Conservation (phyloP, 2,797 vertebrate species). For the Huso huso region DNA sequence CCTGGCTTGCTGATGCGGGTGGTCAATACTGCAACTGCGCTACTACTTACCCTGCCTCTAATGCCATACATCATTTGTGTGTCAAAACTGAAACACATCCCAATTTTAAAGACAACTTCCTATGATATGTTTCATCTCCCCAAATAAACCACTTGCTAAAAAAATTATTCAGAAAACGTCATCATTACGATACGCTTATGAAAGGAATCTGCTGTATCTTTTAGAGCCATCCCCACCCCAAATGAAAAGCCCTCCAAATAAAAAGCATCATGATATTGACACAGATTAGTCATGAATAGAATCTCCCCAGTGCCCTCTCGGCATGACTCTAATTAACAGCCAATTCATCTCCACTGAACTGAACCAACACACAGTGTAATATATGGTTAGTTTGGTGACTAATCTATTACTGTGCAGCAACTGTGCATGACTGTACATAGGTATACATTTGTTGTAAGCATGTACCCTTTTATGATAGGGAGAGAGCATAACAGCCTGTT, state of each 20-base stretch:
- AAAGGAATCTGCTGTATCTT: constrained; percentile 9
- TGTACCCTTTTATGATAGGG: constrained; percentile 73
- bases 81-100: no score
- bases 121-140: no score
- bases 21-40: no score
- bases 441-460: constrained; percentile 75
- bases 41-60: no score
- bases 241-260: constrained; percentile 42
- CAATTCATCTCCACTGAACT: constrained; percentile 79
- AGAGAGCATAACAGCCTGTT: constrained; percentile 43
- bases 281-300: constrained; percentile 75
- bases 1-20: no score
- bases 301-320: constrained; percentile 76
- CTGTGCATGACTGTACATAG: constrained; percentile 66
- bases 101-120: no score
- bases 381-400: constrained; percentile 80
- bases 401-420: constrained; percentile 71
- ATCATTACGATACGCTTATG: no score
- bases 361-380: constrained; percentile 74
- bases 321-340: constrained; percentile 79
- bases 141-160: no score
- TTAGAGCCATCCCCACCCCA: constrained; percentile 53
- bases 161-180: no score
- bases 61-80: no score
- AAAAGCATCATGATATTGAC: constrained; percentile 60